phyloP scores from a whole-genome alignment of 2,888 invertebrate species.

The Acronicta aceris region DNA sequence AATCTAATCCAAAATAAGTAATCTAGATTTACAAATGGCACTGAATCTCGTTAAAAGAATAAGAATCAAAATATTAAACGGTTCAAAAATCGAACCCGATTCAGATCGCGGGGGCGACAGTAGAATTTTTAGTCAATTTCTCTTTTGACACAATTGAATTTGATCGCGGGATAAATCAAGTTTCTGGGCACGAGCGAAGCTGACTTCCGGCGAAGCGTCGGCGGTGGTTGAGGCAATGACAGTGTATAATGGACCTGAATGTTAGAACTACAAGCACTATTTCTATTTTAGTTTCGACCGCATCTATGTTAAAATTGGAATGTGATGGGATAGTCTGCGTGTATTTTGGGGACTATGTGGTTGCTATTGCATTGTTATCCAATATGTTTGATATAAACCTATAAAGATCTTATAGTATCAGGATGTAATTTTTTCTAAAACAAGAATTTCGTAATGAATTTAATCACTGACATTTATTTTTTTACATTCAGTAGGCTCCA shows the following conservation, averaged over 20 bases:
- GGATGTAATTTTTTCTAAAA: too few relatives aligned
- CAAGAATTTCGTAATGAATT: too few relatives aligned
- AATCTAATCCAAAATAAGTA: too few relatives aligned
- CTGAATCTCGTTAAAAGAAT: conserved; percentile 10
- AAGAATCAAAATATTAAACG: conserved; percentile 55
- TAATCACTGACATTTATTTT: too few relatives aligned
- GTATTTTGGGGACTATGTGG: conserved; percentile 13
- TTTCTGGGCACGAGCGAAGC: conserved; percentile 81
- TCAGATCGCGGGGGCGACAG: conserved; percentile 63
- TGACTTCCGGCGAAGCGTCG: conserved; percentile 66
- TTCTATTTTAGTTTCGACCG: conserved; percentile 38
- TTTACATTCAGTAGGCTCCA: too few relatives aligned
- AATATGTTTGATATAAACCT: not conserved
- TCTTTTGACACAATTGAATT: conserved; percentile 85
- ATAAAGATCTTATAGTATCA: too few relatives aligned
- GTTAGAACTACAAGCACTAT: conserved; percentile 39
- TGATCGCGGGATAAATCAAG: conserved; percentile 82
- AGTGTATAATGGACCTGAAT: conserved; percentile 56
- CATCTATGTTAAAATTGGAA: conserved; percentile 15
- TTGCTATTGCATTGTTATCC: not conserved
- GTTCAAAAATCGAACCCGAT: conserved; percentile 29
- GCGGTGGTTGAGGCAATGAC: conserved; percentile 60
- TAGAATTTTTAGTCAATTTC: conserved; percentile 86
- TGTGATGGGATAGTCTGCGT: not conserved
- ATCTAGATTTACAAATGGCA: not conserved